Conservation (phyloP, 2,113 vertebrate genomes). For the Hippocampus mohnikei region DNA sequence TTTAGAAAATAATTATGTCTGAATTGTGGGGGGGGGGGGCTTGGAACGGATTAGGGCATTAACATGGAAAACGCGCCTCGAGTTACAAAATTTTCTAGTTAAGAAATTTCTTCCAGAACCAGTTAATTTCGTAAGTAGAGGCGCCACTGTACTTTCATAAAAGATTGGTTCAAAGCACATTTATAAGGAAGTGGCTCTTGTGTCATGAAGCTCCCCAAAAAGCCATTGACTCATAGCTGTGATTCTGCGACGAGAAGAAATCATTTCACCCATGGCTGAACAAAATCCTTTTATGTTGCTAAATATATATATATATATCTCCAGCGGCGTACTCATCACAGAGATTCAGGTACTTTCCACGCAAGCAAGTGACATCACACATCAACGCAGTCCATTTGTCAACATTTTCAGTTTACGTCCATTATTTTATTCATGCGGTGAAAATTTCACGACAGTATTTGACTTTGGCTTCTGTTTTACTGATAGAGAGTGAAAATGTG, state of each 20-base stretch:
- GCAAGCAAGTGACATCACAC: not conserved
- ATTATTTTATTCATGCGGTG: not conserved
- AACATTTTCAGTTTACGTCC: not conserved
- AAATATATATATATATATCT: not conserved
- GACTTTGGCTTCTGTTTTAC: not conserved
- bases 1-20: no score
- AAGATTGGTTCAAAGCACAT: not conserved
- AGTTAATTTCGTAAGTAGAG: no score
- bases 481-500: not conserved
- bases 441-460: not conserved
- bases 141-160: not conserved
- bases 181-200: no score
- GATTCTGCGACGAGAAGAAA: not conserved
- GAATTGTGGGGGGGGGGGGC: no score
- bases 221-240: not conserved
- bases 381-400: not conserved
- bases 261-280: not conserved
- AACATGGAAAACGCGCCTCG: no score
- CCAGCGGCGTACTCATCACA: not conserved
- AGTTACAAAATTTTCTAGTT: no score
- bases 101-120: no score
- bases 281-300: not conserved
- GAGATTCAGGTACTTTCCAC: conserved; percentile 3
- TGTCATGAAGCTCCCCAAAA: not conserved
- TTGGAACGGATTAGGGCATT: no score